phyloP scores from a whole-genome alignment of 1,140 invertebrate genomes.

The Microplitis mediator region DNA sequence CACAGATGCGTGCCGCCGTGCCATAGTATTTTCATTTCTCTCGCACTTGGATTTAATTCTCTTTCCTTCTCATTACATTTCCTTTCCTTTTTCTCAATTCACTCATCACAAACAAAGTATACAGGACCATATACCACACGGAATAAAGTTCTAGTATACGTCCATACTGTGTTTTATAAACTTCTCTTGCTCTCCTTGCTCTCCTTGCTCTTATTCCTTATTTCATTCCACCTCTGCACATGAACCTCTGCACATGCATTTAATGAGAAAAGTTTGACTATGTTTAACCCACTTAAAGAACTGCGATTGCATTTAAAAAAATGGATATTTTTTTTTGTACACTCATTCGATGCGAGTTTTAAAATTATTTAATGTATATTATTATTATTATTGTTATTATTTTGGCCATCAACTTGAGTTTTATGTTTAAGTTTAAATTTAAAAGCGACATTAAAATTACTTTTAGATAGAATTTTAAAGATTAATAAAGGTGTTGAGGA shows the following conservation, averaged over 20 bases:
- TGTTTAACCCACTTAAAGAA: constrained; percentile 11
- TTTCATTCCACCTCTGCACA: neutral
- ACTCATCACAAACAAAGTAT: no score
- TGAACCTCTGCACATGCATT: neutral
- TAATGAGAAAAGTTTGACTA: constrained; percentile 18
- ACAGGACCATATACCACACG: no score
- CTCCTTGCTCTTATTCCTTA: neutral
- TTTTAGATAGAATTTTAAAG: constrained; percentile 1
- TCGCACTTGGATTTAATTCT: constrained; percentile 31
- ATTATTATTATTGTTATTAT: no score
- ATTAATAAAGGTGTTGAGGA: neutral
- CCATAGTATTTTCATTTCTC: constrained; percentile 20
- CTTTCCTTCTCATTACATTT: neutral
- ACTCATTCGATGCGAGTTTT: neutral
- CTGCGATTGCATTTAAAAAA: constrained; percentile 3
- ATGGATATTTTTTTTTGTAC: constrained; percentile 2
- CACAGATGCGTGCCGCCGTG: constrained; percentile 54
- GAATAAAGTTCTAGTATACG: neutral
- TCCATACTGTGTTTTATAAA: neutral
- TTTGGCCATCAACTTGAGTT: no score
- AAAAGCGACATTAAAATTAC: no score
- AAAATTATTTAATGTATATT: neutral
- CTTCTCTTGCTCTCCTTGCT: neutral
- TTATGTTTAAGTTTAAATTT: no score
- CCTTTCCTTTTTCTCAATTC: neutral